phyloP scores from a whole-genome alignment of 2,888 invertebrate genomes.

The Scaptomyza flava region DNA sequence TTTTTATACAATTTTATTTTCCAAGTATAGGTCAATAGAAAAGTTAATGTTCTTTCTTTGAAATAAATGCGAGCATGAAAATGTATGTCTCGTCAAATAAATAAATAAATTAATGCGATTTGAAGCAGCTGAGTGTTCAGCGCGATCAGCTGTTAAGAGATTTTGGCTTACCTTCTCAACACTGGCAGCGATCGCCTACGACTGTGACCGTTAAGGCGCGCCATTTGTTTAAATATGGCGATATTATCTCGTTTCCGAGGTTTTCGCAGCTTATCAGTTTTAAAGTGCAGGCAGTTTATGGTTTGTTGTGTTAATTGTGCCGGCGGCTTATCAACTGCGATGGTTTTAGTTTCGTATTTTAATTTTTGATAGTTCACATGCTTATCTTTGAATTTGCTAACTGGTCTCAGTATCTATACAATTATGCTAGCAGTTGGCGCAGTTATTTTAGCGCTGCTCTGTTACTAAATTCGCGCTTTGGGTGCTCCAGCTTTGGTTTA shows the following conservation, averaged over 20 bases:
- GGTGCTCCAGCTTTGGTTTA: conserved; percentile 5
- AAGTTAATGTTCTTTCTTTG: not conserved
- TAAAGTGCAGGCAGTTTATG: conserved; percentile 13
- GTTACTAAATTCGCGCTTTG: conserved; percentile 1
- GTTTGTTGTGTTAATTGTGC: conserved; percentile 26
- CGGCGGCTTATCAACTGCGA: conserved; percentile 27
- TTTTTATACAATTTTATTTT: conserved; percentile 16
- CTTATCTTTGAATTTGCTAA: conserved; percentile 35
- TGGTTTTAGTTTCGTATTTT: not conserved
- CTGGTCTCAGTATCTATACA: not conserved
- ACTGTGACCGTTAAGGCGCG: conserved; percentile 39
- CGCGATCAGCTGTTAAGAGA: conserved; percentile 15
- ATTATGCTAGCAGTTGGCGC: not conserved
- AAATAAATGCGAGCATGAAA: not conserved
- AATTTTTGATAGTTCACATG: conserved; percentile 20
- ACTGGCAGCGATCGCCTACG: conserved; percentile 44
- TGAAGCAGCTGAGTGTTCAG: conserved; percentile 47
- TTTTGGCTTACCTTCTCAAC: conserved; percentile 52
- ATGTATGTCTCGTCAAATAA: not conserved
- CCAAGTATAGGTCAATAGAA: not conserved
- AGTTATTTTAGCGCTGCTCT: not conserved
- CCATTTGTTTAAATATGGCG: conserved; percentile 56
- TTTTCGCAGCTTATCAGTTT: conserved; percentile 44
- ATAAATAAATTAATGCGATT: conserved; percentile 3
- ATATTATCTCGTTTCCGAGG: conserved; percentile 32